Base-by-base conservation (phyloP, 1,140 invertebrate species). In the Leptoteleia sp. region DNA sequence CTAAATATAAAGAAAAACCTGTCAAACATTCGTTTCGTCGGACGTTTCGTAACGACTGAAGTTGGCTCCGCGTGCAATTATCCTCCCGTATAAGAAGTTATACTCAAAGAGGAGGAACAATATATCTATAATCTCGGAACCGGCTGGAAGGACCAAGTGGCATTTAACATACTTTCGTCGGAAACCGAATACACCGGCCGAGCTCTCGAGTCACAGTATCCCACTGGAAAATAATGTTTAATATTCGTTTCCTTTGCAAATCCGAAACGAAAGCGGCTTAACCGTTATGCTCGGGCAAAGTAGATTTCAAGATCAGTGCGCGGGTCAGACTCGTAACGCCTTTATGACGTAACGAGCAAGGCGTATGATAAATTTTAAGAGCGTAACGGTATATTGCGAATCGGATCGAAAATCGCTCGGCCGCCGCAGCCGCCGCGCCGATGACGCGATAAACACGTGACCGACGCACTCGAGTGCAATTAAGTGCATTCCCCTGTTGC, bases 271-370 rank as follows among this genome's bases (percentile, higher is more conserved):
- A 75, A 75, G 71, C 61, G 35, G 71, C 42, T 75, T 75, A 75
- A 71, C 77, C 70, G 71, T 80, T 76, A 80, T 48, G 7, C 37
- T 31, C 17, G 22, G 48, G 47, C 67, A 45, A 80, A 80, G 65
- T 55, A 55, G 71, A 68, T 71, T 76, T 75, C 29, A 79, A 75
- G 59, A 71, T 75, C 77, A 75, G 59, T 35, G 52, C 35, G 37
- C 50, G 37, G 59, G 71, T 75, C 59, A 70, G 37, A 43, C 42
- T 61, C 47, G 40, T 55, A 70, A 48, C 48, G 55, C 50, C 35
- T 70, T 73, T 75, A 52, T 61, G 70, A 65, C 54, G 43, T 45
- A 52, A 76, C 40, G 70, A 54, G 7, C 9, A 3, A 25, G 22
- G 3, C 1, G 37, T 38, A 52, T 70, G 70, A 65, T 73, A 59